A percentile compares a stretch with the other conserved stretches of the same genome.
These are phyloP conservation scores for Drosophila ercepeae DNA, from an alignment of 1,140 invertebrate genomes.

Conservation along the genomic window DNA sequence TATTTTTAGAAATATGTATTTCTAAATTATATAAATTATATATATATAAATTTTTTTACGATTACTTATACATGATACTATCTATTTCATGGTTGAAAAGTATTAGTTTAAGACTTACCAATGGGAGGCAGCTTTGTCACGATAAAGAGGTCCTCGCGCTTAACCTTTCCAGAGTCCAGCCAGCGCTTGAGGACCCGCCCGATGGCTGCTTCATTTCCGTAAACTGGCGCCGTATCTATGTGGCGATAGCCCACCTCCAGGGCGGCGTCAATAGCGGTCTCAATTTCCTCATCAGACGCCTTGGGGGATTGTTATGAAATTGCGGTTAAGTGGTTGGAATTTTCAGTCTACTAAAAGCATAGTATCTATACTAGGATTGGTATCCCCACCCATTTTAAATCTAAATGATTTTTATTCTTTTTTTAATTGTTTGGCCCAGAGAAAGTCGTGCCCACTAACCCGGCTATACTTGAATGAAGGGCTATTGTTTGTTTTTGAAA, in stretches of 20 bases:
- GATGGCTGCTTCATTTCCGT: constrained; percentile 92
- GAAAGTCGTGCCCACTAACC: constrained; percentile 24
- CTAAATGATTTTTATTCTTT: not conserved
- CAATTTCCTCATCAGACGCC: constrained; percentile 89
- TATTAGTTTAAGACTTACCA: constrained; percentile 52
- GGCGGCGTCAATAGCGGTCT: constrained; percentile 87
- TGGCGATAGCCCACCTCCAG: constrained; percentile 87
- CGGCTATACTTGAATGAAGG: constrained; percentile 9
- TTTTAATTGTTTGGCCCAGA: not conserved
- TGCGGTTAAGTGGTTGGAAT: constrained; percentile 52
- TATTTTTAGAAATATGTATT: not conserved
- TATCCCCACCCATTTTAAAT: not conserved
- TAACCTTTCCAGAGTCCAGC: constrained; percentile 88
- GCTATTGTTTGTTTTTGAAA: constrained; percentile 30
- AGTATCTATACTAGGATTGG: not conserved
- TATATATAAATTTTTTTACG: not conserved
- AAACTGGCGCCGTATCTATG: constrained; percentile 92
- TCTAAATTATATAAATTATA: too few relatives aligned
- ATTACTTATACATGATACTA: too few relatives aligned
- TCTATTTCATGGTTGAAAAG: too few relatives aligned
- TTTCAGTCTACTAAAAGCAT: not conserved
- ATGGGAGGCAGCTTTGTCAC: constrained; percentile 90
- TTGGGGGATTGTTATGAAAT: constrained; percentile 50
- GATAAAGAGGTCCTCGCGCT: constrained; percentile 91
- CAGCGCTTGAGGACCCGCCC: constrained; percentile 90